Evolutionary conservation across 2,797 vertebrate species (phyloP), one percentile per base, ranked within the genome.

Genomic region (Hyperoplus immaculatus): DNA sequence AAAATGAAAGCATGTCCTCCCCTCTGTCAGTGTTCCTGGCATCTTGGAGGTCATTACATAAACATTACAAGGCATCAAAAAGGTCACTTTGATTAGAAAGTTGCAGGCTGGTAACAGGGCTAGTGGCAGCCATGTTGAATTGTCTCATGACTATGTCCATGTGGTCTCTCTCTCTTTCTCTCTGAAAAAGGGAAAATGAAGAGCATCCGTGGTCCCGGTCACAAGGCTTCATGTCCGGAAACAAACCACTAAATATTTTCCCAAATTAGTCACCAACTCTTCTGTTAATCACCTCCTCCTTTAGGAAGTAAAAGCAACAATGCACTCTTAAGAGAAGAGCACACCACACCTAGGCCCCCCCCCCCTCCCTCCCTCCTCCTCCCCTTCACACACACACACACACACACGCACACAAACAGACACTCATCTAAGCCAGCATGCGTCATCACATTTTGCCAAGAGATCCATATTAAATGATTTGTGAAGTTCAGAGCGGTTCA

Each of bases 241-340:
- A 78, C 75, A 88, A 88, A 88, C 80, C 87, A 80, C 86, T 0
- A 77, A 55, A 86, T 76, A 75, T 89, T 86, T 91, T 86, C 87
- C 89, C 85, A 90, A 93, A 87, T 94, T 92, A 94, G 91, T 94
- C 93, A 94, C 81, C 75, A 51, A 75, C 66, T 88, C 83, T 64
- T 84, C 60, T 63, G 81, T 92, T 92, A 91, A 86, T 90, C 88
- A 83, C 86, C 82, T 87, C 81, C 78, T 90, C 77, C 88, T 88
- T 72, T 67, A 85, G 87, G 87, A 93, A 90, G 91, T 82, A 84
- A 93, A 91, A 91, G 89, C 86, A 82, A 87, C 78, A 81, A 78
- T 78, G 62, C 60, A 42, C 72, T 53, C 69, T 29, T 65, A 46
- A 88, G 83, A 82, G 77, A 76, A 74, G 45, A 75, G 60, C 67